Evolutionary conservation across 2,888 invertebrate genomes (phyloP).

Genomic region (Cosmia pyralina): DNA sequence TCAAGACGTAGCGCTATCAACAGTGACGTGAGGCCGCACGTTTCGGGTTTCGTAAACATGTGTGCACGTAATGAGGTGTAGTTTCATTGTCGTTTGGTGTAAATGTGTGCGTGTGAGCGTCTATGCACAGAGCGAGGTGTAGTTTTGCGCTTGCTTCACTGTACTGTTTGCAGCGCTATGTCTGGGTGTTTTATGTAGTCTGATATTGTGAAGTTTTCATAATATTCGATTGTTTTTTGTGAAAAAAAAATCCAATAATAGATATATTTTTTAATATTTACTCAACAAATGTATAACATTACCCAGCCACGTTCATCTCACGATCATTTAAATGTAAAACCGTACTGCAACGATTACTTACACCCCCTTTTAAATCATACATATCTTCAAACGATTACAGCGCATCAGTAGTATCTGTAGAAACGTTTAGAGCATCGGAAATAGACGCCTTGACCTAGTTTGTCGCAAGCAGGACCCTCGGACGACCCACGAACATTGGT

Average conservation of each 20-base stretch:
- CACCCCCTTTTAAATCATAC: slow-evolving; percentile 33
- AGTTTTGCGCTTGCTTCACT: no score
- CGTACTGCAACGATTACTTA: background rate
- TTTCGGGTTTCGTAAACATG: no score
- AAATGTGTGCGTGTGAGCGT: no score
- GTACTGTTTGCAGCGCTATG: no score
- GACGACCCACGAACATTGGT: slow-evolving; percentile 56
- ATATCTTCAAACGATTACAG: slow-evolving; percentile 37
- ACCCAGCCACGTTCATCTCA: background rate
- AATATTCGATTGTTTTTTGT: background rate
- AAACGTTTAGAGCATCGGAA: slow-evolving; percentile 62
- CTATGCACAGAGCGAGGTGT: no score
- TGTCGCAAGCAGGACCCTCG: slow-evolving; percentile 52
- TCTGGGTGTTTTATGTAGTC: no score
- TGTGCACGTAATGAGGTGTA: no score
- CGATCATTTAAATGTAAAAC: slow-evolving; percentile 9
- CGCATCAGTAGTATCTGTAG: slow-evolving; percentile 51
- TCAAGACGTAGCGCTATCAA: no score
- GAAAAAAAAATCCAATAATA: no score
- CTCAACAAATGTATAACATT: background rate
- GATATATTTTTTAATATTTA: background rate
- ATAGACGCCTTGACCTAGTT: slow-evolving; percentile 67
- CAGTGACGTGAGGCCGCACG: no score
- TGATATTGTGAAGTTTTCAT: background rate
- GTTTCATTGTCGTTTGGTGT: no score